A percentile compares a stretch with the other conserved stretches of the same genome.
These are phyloP conservation scores for Spodoptera frugiperda DNA, from an alignment of 1,140 invertebrate species.

Conservation along the genomic window DNA sequence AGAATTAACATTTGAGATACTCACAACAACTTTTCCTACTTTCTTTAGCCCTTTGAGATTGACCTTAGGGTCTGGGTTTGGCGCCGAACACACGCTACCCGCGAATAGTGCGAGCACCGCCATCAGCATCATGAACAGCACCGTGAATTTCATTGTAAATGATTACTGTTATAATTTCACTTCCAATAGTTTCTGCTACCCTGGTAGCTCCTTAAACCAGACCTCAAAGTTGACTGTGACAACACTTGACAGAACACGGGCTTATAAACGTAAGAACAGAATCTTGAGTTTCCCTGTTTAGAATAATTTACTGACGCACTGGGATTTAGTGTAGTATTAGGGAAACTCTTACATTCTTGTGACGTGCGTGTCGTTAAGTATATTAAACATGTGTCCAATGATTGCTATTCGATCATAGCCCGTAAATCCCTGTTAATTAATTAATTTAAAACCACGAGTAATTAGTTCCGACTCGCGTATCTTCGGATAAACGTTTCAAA, in stretches of 20 bases:
- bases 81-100: background rate
- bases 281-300: background rate
- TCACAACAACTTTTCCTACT: conserved; percentile 36
- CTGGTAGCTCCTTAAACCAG: background rate
- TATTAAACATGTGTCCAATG: too few relatives aligned
- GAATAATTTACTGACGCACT: background rate
- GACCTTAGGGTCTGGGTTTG: conserved; percentile 2
- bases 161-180: too few relatives aligned
- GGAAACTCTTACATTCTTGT: too few relatives aligned
- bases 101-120: conserved; percentile 22
- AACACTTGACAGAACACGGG: background rate
- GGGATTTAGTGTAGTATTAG: background rate
- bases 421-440: too few relatives aligned
- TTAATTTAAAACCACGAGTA: too few relatives aligned
- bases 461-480: too few relatives aligned
- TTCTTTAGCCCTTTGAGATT: conserved; percentile 14
- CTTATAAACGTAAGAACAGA: background rate
- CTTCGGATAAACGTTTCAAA: too few relatives aligned
- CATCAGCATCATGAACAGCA: conserved; percentile 36
- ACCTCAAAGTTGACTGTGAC: background rate
- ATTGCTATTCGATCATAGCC: too few relatives aligned
- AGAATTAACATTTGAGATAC: background rate
- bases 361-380: too few relatives aligned
- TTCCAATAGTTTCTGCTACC: background rate
- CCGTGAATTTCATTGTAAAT: conserved; percentile 38